Evolutionary conservation across 2,888 invertebrate species (phyloP).

Genomic region (Alloplasta piceator): DNA sequence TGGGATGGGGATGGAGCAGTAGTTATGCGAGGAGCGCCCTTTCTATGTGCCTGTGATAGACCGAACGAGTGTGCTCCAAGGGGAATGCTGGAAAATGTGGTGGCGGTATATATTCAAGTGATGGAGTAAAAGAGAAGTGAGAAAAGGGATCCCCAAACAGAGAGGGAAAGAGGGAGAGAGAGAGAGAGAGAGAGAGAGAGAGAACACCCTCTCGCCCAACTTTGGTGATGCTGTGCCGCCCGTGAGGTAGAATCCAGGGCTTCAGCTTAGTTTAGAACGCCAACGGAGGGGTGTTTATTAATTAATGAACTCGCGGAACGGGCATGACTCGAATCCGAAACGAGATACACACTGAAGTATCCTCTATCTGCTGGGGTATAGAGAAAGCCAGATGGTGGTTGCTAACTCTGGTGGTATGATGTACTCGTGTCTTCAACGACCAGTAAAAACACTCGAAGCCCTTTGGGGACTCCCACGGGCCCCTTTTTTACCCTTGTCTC

Average conservation of each 20-base stretch:
- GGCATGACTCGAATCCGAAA: constrained; percentile 64
- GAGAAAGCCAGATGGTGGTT: constrained; percentile 21
- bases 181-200: constrained; percentile 5
- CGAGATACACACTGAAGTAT: constrained; percentile 49
- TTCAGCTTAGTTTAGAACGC: constrained; percentile 60
- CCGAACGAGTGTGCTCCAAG: constrained; percentile 7
- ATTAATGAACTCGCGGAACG: constrained; percentile 68
- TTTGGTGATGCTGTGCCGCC: constrained; percentile 40
- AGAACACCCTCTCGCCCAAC: constrained; percentile 26
- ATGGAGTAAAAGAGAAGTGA: constrained; percentile 17
- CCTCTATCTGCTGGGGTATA: not conserved
- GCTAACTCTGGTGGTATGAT: constrained; percentile 20
- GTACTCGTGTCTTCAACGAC: constrained; percentile 18
- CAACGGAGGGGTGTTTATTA: constrained; percentile 66
- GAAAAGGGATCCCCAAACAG: constrained; percentile 2
- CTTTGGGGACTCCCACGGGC: constrained; percentile 50
- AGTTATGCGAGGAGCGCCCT: constrained; percentile 23
- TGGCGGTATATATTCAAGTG: constrained; percentile 4
- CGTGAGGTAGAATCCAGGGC: constrained; percentile 29
- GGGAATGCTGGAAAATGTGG: constrained; percentile 35
- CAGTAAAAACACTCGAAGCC: constrained; percentile 18
- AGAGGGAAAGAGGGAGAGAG: constrained; percentile 3
- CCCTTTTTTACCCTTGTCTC: constrained; percentile 48
- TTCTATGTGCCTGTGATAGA: not conserved
- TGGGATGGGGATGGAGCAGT: constrained; percentile 37